Conservation (phyloP, 2,113 vertebrate species). For the Tympanuchus pallidicinctus region DNA sequence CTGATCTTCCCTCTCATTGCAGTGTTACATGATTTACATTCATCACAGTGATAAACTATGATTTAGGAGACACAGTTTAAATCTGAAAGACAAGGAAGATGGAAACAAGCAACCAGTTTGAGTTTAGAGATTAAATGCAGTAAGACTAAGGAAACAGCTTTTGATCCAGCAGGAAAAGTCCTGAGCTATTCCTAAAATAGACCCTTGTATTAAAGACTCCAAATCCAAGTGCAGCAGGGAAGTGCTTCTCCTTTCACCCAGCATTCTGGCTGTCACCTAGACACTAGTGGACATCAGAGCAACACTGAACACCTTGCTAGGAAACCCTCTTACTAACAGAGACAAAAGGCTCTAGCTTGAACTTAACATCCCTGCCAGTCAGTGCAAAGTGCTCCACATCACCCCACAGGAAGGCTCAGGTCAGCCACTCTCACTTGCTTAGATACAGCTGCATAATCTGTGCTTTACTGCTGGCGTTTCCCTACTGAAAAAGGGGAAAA, state of each 20-base stretch:
- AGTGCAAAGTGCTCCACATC: background rate
- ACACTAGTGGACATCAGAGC: background rate
- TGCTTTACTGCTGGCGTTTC: background rate
- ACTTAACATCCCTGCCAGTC: background rate
- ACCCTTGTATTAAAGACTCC: background rate
- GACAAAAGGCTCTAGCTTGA: background rate
- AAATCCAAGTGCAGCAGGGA: background rate
- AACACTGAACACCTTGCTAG: background rate
- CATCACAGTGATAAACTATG: background rate
- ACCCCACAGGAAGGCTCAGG: background rate
- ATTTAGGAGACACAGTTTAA: background rate
- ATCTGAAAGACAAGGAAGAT: background rate
- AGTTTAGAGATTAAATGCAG: background rate
- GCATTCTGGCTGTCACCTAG: background rate
- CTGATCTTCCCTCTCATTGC: background rate
- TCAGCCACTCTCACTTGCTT: background rate
- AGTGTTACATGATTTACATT: background rate
- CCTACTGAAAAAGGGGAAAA: background rate
- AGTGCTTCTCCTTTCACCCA: background rate
- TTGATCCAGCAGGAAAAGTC: background rate
- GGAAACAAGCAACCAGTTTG: background rate
- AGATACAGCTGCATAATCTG: background rate
- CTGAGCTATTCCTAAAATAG: background rate
- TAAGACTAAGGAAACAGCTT: background rate
- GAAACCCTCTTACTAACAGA: background rate